Evolutionary conservation across 2,113 vertebrate genomes (phyloP).

Genomic region (Mesembrinibis cayennensis): DNA sequence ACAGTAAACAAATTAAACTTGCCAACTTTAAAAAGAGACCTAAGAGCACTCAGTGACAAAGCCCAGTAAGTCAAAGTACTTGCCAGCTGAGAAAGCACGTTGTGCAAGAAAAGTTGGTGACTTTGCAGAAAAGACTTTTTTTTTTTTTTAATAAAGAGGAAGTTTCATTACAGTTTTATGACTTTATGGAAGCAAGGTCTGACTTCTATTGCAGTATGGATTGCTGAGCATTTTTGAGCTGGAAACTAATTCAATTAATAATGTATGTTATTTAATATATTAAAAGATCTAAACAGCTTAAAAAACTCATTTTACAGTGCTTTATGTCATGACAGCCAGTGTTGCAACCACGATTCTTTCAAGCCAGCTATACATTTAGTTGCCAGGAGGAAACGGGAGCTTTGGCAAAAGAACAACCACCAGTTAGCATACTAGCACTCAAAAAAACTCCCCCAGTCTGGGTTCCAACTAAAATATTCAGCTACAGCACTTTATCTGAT

Average conservation of each 20-base stretch:
- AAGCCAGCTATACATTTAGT: rapidly evolving
- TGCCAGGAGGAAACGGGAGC: not conserved
- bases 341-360: not conserved
- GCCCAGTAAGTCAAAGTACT: not conserved
- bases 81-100: not conserved
- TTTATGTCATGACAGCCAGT: not conserved
- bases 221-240: not conserved
- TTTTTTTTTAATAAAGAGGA: not conserved
- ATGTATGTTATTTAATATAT: not conserved
- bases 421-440: not conserved
- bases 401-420: not conserved
- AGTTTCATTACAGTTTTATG: not conserved
- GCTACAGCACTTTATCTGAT: not conserved
- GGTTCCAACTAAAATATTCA: not conserved
- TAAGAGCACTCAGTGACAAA: not conserved
- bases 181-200: not conserved
- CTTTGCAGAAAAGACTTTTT: not conserved
- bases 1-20: not conserved
- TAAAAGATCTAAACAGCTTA: not conserved
- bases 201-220: not conserved
- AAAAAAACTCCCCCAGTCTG: not conserved
- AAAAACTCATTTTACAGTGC: not conserved
- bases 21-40: not conserved
- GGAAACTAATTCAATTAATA: not conserved
- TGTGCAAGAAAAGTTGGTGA: not conserved